phyloP scores from a whole-genome alignment of 2,113 vertebrate genomes.

The Ciconia boyciana region DNA sequence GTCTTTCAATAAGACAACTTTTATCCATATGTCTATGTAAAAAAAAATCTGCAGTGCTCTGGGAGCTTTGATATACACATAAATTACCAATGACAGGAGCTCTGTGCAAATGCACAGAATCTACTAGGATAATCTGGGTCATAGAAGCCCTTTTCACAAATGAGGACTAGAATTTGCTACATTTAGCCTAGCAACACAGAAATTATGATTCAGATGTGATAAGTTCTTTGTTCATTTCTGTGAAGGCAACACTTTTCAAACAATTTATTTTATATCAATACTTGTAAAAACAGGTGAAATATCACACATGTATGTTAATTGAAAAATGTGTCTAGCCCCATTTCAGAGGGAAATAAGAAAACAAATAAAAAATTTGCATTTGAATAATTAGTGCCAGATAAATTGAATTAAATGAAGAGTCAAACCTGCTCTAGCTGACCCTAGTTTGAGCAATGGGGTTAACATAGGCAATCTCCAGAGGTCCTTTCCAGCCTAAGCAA shows the following conservation, averaged over 20 bases:
- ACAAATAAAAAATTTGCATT: background rate
- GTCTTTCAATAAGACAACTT: background rate
- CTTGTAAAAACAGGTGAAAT: background rate
- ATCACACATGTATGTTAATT: background rate
- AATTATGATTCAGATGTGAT: background rate
- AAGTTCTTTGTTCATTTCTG: background rate
- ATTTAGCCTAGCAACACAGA: background rate
- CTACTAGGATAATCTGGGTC: background rate
- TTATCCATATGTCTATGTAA: background rate
- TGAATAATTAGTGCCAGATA: background rate
- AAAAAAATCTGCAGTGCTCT: background rate
- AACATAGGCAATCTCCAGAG: background rate
- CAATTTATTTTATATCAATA: background rate
- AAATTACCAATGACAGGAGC: background rate
- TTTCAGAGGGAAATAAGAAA: background rate
- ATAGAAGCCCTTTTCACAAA: background rate
- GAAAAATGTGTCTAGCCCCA: background rate
- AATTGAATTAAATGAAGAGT: background rate
- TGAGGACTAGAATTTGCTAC: background rate
- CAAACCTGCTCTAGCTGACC: background rate
- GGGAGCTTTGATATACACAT: background rate
- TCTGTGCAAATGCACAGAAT: background rate
- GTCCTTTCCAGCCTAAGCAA: background rate
- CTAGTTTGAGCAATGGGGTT: background rate
- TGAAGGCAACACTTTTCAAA: background rate